Percentiles rank a stretch among this genome's conserved stretches.
These are phyloP conservation scores for Babyrousa celebensis DNA, from an alignment of 2,797 vertebrate species.

Conservation along the genomic window DNA sequence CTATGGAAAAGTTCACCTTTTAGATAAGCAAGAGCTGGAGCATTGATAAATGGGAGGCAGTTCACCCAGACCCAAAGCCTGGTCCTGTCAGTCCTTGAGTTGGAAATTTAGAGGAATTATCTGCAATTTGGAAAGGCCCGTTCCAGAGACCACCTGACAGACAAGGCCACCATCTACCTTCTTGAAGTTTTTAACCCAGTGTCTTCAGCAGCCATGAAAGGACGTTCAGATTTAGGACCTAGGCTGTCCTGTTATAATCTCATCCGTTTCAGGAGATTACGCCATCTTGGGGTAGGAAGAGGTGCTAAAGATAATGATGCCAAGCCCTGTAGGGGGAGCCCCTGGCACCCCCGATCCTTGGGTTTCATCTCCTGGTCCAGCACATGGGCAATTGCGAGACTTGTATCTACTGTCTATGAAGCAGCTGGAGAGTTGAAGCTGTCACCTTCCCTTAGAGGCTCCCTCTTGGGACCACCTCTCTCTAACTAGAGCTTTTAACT, in stretches of 20 bases:
- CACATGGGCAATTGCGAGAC: neutral
- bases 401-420: neutral
- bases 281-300: neutral
- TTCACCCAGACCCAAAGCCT: neutral
- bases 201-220: neutral
- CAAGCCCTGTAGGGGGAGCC: neutral
- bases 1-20: constrained; percentile 47
- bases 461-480: neutral
- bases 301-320: neutral
- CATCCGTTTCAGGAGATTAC: neutral
- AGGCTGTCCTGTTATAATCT: neutral
- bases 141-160: neutral
- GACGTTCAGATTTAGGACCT: neutral
- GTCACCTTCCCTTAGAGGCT: neutral
- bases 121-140: neutral
- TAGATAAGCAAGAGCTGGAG: neutral
- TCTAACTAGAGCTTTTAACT: neutral
- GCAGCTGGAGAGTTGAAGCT: neutral
- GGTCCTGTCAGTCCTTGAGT: neutral
- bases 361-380: neutral
- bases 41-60: neutral
- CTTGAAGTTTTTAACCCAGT: neutral
- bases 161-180: neutral
- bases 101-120: neutral
- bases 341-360: rapidly evolving